Base-by-base conservation (phyloP, 2,888 invertebrate genomes). In the Limulus polyphemus region DNA sequence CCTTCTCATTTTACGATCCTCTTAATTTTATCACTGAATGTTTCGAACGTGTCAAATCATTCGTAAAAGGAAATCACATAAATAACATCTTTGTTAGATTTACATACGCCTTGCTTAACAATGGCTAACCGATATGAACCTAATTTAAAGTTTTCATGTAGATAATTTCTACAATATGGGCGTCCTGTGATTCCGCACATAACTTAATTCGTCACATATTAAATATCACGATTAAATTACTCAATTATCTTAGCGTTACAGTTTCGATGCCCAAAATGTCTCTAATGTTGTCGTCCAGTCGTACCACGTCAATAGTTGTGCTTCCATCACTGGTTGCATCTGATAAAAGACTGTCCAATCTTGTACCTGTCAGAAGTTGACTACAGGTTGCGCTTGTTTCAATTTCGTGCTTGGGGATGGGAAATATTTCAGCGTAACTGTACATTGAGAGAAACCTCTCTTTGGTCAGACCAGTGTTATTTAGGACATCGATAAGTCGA, bases 201-300 rank as follows among this genome's bases (percentile, higher is more conserved):
- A 32, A 32, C 32, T 32, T 32, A 5, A 7, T 32, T 7, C 32
- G 32, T 32, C 32, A 32, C 32, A 32, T 32, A 32, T 32, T 32
- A 32, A 32, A 7, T 32, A 32, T 32, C 32, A 32, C 32, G 32
- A 32, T 32, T 32, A 32, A 3, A 7, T 32, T 7, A 32, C 32
- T 32, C 32, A 32, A 59, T 56, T 62, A 65, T 61, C 67, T 62
- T 49, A 67, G 62, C n/a, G 62, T 65, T 68, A 86, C 83, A 67
- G 84, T 84, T 78, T 90, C 89, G 64, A 90, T 86, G 75, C 86
- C 88, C 72, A 90, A 81, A 74, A 90, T 81, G 77, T 87, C 85
- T 72, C 83, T 83, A 69, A 91, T 86, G 75, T 84, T 86, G 73
- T 90, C 88, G 71, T 88, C 90, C 79, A 90, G 89, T 74, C 86